A percentile compares a stretch with the other conserved stretches of the same genome.
Conservation (phyloP, 2,888 invertebrate genomes). For the Yponomeuta plumbellus region DNA sequence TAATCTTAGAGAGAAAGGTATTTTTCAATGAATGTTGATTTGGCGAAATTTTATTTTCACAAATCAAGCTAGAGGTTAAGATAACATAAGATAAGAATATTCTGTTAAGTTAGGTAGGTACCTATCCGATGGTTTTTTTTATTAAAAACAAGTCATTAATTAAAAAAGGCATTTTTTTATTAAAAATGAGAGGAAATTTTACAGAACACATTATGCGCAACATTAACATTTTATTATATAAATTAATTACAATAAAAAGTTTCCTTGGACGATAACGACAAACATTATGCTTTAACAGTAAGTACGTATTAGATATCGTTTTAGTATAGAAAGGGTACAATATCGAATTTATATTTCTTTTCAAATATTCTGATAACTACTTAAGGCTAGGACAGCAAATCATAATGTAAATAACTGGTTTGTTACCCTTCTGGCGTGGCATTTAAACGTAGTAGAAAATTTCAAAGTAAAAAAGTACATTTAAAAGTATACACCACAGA, state of each 20-base stretch:
- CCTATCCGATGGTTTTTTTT: no score
- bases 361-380: not conserved
- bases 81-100: no score
- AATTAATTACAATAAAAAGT: constrained; percentile 26
- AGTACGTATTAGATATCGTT: constrained; percentile 24
- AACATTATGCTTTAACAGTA: constrained; percentile 59
- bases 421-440: no score
- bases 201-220: constrained; percentile 63
- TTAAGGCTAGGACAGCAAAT: not conserved
- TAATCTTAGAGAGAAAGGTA: no score
- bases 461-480: no score
- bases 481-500: no score
- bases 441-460: not conserved
- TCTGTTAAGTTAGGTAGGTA: no score
- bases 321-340: not conserved
- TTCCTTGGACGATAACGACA: constrained; percentile 45
- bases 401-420: no score
- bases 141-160: constrained; percentile 26
- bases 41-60: no score
- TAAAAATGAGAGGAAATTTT: constrained; percentile 57
- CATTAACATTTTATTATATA: constrained; percentile 46
- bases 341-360: not conserved
- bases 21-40: no score
- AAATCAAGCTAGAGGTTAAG: no score
- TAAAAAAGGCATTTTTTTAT: constrained; percentile 55